Evolutionary conservation across 2,888 invertebrate genomes (phyloP).

Genomic region (Tetanocera ferruginea): DNA sequence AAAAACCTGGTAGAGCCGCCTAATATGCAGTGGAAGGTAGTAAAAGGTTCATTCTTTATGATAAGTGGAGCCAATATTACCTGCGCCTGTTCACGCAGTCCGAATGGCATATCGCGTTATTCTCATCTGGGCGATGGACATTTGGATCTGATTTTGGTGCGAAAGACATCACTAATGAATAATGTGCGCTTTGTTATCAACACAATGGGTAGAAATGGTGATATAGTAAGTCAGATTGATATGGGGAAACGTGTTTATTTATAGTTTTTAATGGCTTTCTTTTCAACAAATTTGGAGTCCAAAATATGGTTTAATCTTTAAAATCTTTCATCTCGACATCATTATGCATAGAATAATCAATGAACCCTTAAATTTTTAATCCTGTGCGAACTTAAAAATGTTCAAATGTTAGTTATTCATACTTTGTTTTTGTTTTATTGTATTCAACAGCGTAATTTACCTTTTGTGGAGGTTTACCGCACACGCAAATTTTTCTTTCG

Average conservation of each 20-base stretch:
- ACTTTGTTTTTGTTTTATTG: conserved; percentile 2
- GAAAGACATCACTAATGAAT: conserved; percentile 79
- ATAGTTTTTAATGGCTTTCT: too few relatives aligned
- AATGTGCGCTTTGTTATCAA: conserved; percentile 79
- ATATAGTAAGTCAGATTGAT: conserved; percentile 72
- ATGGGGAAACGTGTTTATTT: too few relatives aligned
- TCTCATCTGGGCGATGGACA: conserved; percentile 86
- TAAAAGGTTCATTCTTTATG: conserved; percentile 82
- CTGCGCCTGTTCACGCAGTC: conserved; percentile 81
- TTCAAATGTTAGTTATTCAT: neutral
- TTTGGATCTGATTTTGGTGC: conserved; percentile 81
- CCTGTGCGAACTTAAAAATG: neutral
- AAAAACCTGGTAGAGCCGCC: neutral
- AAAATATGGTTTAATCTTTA: too few relatives aligned
- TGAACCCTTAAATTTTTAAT: neutral
- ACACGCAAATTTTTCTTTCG: conserved; percentile 73
- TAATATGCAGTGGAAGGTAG: conserved; percentile 71
- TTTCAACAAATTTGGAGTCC: too few relatives aligned
- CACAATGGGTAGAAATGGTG: conserved; percentile 75
- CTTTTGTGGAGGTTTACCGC: conserved; percentile 81
- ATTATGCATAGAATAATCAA: too few relatives aligned
- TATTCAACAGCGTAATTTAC: conserved; percentile 72
- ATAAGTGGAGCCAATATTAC: conserved; percentile 83
- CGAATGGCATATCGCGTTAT: conserved; percentile 82
- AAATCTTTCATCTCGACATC: too few relatives aligned